Base-by-base conservation (phyloP, 1,140 invertebrate genomes). In the Akabosia matsudoensis region DNA sequence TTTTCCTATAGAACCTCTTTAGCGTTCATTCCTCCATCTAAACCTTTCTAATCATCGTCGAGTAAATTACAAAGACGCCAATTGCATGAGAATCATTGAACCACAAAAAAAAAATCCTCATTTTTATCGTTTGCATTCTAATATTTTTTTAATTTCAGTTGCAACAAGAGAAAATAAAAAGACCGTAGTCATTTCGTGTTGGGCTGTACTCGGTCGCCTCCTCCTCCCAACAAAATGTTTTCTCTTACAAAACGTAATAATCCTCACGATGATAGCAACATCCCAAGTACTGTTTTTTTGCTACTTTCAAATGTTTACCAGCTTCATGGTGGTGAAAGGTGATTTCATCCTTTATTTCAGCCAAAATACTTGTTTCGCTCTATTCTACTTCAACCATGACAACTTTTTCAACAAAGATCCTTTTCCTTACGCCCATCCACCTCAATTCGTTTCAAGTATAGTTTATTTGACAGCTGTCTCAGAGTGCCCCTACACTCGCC, bases 121-220 rank as follows among this genome's bases (percentile, higher is more conserved):
- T 14, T 30, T 67, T 67, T 28, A 67, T 67, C 31, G 61, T 67
- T 67, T 67, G n/a, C 61, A 67, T 67, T 67, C 61, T 2, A 30
- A 67, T 31, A 67, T 67, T 67, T 67, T n/a, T n/a, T n/a, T n/a
- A n/a, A n/a, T n/a, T n/a, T n/a, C 31, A 67, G 31, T 67, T 67
- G 61, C 61, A 67, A 67, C 10, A 22, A 7, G 28, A 67, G n/a
- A 67, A 67, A 67, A 67, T 67, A 30, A 30, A 67, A 67, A 67
- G 26, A 31, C 26, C 31, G 26, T 67, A 67, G 31, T 67, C 61
- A 67, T 67, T 67, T 67, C 24, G 7, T 45, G 37, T 45, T 30
- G 61, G 61, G 61, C 28, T 67, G 61, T 67, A 30, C 61, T 30
- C 10, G 3, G 13, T 22, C 61, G 13, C 28, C 61, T 30, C 24